Evolutionary conservation across 2,113 vertebrate genomes (phyloP), one percentile per base, ranked within the genome.

Genomic region (Romanogobio albipinnatus): DNA sequence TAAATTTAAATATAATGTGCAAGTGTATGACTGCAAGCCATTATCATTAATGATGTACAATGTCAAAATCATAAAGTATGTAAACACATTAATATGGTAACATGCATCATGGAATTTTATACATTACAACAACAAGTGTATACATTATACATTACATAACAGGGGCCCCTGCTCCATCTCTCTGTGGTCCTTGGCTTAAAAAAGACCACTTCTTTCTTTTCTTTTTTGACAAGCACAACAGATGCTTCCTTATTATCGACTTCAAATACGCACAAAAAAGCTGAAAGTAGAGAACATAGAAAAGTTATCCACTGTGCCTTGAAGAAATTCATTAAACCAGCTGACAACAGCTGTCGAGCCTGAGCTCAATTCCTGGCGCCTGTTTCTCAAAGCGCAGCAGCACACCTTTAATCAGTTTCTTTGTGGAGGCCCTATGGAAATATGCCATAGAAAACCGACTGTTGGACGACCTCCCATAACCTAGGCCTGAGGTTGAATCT

Each of bases 331-430:
- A 80, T 66, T 51, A 81, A 68, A 68, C 15, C 79, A 51, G 15
- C 45, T 14, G 61, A 66, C 43, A 47, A 59, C 14, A 86, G 49
- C 33, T 66, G 79, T 66, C 49, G 59, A 26, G 39, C 11, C 58
- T 11, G 43, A 49, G 43, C 26, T 68, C 56, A 78, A 15, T 24
- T 26, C 82, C 66, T 17, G 81, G 22, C 15, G 6, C 8, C 3
- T 33, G 45, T 62, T 64, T 83, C 78, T 85, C 49, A 77, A 74
- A 83, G 71, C 14, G 17, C 76, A 79, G 49, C 33, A 80, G 33
- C 62, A 36, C 73, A 82, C 81, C 33, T 81, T 86, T 76, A 88
- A 88, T 88, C 84, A 84, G 81, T 73, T 75, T 75, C 43, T 71
- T 70, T 58, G 62, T 56, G 80, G 29, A 51, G 76, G 75, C 36